Evolutionary conservation across 2,888 invertebrate species (phyloP).

Genomic region (Rhamphomyia laevipes): DNA sequence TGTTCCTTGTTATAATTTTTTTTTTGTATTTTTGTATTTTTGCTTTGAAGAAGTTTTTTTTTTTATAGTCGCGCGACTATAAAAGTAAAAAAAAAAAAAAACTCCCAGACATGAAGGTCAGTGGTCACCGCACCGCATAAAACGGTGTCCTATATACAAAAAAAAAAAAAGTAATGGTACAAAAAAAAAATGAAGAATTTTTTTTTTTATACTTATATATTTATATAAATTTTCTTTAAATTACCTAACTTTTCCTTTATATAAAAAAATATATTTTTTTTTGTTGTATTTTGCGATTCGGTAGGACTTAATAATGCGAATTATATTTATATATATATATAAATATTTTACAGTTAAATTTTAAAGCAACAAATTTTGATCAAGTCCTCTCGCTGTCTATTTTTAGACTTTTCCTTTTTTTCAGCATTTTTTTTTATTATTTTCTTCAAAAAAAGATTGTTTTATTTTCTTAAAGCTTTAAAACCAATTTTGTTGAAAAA

Average conservation of each 20-base stretch:
- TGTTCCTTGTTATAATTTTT: no score
- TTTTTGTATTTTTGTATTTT: background rate
- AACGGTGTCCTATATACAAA: background rate
- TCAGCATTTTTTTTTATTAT: no score
- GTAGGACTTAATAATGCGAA: no score
- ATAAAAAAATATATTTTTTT: background rate
- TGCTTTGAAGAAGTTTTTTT: background rate
- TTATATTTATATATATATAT: no score
- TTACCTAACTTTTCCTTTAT: background rate
- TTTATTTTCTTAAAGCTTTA: no score
- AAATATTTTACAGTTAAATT: no score
- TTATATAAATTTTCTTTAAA: background rate
- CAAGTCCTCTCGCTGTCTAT: no score
- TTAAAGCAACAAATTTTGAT: no score
- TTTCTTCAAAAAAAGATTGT: no score
- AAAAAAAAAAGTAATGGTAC: background rate
- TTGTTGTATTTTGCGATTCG: no score
- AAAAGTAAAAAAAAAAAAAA: background rate
- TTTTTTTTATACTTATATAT: background rate
- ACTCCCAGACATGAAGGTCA: conserved; percentile 2
- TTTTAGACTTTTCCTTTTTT: no score
- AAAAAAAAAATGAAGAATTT: background rate
- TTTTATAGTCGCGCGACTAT: background rate
- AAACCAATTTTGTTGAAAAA: no score
- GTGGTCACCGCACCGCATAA: background rate